Evolutionary conservation across 2,797 vertebrate genomes (phyloP).

Genomic region (Acridotheres tristis): DNA sequence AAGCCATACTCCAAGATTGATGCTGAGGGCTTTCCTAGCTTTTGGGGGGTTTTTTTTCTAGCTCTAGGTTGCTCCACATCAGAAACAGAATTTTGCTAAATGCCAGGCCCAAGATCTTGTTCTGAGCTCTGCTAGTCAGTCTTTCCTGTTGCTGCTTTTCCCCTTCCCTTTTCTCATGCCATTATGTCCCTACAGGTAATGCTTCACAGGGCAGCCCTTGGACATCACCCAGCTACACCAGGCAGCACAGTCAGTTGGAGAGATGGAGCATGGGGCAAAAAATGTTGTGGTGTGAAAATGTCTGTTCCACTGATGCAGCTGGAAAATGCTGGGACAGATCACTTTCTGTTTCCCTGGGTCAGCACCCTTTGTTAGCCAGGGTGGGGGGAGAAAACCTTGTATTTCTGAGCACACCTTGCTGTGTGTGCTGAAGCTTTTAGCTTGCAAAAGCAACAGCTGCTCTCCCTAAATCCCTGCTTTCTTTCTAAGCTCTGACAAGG

Average conservation of each 20-base stretch:
- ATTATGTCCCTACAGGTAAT: not conserved
- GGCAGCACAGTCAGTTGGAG: fast-evolving
- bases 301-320: not conserved
- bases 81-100: not conserved
- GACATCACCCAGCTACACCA: not conserved
- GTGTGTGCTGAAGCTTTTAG: not conserved
- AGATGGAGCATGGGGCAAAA: not conserved
- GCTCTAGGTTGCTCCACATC: not conserved
- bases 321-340: not conserved
- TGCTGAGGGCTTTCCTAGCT: not conserved
- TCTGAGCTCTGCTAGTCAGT: not conserved
- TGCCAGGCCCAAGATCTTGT: not conserved
- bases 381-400: not conserved
- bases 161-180: not conserved
- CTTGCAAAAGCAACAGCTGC: not conserved
- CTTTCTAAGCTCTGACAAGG: not conserved
- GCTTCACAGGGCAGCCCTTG: not conserved
- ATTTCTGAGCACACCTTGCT: not conserved
- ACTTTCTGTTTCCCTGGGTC: not conserved
- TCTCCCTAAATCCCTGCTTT: not conserved
- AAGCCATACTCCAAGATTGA: not conserved
- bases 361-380: not conserved
- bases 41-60: not conserved
- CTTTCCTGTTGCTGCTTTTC: not conserved
- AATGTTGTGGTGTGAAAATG: not conserved